Evolutionary conservation across 2,797 vertebrate genomes (phyloP).

Genomic region (Nasua narica): DNA sequence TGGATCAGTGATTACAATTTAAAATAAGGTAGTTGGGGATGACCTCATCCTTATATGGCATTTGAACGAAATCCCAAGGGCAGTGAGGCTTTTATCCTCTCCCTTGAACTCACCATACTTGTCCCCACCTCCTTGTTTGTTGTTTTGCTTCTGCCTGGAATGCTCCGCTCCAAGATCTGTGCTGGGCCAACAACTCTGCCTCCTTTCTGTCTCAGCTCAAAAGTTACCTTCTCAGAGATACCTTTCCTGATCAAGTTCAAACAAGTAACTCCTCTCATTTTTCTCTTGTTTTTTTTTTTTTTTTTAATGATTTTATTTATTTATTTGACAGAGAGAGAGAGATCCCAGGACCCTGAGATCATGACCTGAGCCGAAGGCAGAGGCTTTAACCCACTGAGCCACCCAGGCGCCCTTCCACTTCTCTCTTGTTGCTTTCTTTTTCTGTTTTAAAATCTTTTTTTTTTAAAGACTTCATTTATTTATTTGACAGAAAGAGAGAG

Average conservation of each 20-base stretch:
- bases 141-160: not conserved
- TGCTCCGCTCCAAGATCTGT: not conserved
- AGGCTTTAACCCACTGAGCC: no score
- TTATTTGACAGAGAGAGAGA: no score
- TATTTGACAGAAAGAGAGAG: no score
- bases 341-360: no score
- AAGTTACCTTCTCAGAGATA: not conserved
- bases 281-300: not conserved
- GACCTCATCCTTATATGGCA: not conserved
- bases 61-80: not conserved
- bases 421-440: not conserved
- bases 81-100: not conserved
- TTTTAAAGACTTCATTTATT: no score
- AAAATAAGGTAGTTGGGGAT: not conserved
- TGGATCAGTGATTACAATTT: not conserved
- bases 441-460: no score
- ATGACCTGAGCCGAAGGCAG: no score
- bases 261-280: not conserved
- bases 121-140: not conserved
- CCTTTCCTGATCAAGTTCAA: not conserved
- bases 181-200: not conserved
- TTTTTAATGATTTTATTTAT: no score
- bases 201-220: not conserved
- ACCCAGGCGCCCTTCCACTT: no score
- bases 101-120: not conserved